These are phyloP conservation scores for Thumatha senex DNA, from an alignment of 2,888 invertebrate genomes.

Conservation along the genomic window DNA sequence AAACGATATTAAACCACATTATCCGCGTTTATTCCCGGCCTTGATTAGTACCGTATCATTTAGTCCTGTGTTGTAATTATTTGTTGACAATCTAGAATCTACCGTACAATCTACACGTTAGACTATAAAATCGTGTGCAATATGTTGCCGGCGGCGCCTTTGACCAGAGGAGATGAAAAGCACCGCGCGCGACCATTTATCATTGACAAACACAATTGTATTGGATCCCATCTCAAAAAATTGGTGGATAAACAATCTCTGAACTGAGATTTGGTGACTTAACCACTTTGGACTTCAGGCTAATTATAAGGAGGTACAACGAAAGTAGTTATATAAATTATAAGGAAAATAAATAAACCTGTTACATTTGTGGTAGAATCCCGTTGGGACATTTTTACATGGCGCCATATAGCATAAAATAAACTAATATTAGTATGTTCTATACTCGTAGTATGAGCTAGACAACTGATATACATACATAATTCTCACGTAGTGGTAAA, in stretches of 20 bases:
- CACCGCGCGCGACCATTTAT: constrained; percentile 80
- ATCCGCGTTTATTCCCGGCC: constrained; percentile 78
- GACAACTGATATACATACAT: no score
- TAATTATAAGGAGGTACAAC: constrained; percentile 32
- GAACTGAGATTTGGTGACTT: constrained; percentile 60
- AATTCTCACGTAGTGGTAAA: no score
- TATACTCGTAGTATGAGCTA: no score
- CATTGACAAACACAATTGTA: constrained; percentile 83
- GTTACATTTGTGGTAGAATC: no score
- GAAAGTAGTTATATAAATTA: constrained; percentile 1
- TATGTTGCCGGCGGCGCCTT: constrained; percentile 64
- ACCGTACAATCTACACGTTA: constrained; percentile 31
- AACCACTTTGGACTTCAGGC: constrained; percentile 36
- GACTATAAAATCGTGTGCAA: constrained; percentile 43
- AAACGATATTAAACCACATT: constrained; percentile 80
- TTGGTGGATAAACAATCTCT: constrained; percentile 78
- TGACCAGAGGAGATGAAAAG: constrained; percentile 78
- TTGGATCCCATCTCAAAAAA: constrained; percentile 75
- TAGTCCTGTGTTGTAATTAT: constrained; percentile 81
- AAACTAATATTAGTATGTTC: no score
- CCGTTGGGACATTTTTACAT: no score
- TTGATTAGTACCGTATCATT: constrained; percentile 84
- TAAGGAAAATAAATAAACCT: no score
- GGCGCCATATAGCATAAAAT: no score
- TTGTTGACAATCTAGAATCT: constrained; percentile 40